Base-by-base conservation (phyloP, 2,888 invertebrate species). In the Carcina quercana region DNA sequence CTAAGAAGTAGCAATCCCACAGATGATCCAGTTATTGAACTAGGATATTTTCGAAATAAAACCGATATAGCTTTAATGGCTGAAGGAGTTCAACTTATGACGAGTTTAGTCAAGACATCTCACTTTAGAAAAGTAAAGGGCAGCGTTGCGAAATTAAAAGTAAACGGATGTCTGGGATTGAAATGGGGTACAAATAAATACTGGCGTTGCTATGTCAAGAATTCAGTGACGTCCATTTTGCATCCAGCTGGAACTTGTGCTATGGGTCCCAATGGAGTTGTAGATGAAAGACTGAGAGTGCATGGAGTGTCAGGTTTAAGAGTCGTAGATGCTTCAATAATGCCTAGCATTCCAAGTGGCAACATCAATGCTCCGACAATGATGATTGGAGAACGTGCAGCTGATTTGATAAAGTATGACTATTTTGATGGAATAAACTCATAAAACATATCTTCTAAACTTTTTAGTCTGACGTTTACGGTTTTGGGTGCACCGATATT, bases 161-260 rank as follows among this genome's bases (percentile, higher is more conserved):
- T 87, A 8, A 74, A 78, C 0, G 76, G 69, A 2, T 88, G 88
- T 43, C 60, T 66, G n/a, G 42, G 66, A 2, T 47, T 61, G 3
- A 40, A 49, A 1, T 86, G 85, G 52, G 86, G 75, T 12, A 73
- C 85, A 0, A 87, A 89, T 53, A 66, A 67, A 1, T 91, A 91
- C 47, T 90, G 90, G 87, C 73, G 74, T 25, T 92, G 92, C 50
- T 86, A 87, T 47, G 76, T 85, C 0, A 73, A 82, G 21, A 84
- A 85, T 38, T 66, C 87, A 11, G 85, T 87, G 0, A 68, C 82
- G 15, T 86, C 88, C 5, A 69, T 91, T 31, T 86, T 87, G 36
- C 90, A 90, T 56, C 86, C 87, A 17, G 86, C 84, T 0, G 83
- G 85, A 0, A 73, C 79, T 1, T 80, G 79, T 33, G 58, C 60